Percentiles rank a stretch among this genome's conserved stretches.
phyloP scores from a whole-genome alignment of 1,140 invertebrate species.

The Meteorus sp. region DNA sequence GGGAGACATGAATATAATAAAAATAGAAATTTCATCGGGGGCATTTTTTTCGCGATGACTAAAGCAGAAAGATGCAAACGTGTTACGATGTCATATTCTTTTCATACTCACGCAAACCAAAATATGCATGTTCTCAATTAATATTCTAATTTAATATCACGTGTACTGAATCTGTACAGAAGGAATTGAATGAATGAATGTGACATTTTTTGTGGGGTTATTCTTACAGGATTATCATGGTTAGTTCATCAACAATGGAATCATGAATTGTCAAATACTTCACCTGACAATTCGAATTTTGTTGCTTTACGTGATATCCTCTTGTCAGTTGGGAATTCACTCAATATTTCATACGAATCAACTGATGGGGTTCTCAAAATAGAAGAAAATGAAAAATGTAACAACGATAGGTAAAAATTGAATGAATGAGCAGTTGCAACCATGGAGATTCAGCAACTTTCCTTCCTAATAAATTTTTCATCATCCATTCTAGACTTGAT shows the following conservation, averaged over 20 bases:
- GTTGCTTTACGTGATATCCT: conserved; percentile 47
- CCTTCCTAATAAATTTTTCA: neutral
- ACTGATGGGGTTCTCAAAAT: neutral
- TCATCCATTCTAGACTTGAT: neutral
- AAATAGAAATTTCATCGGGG: conserved; percentile 28
- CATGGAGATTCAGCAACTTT: neutral
- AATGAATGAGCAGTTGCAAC: too few relatives aligned
- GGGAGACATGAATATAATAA: conserved; percentile 17
- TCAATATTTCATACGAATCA: conserved; percentile 10
- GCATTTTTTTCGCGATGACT: conserved; percentile 21
- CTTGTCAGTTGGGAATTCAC: conserved; percentile 27
- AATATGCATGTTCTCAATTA: neutral
- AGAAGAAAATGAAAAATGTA: conserved; percentile 9
- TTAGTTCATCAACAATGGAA: conserved; percentile 5
- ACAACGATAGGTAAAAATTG: conserved; percentile 10
- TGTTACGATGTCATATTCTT: neutral
- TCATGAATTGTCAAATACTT: conserved; percentile 28
- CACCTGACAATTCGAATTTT: conserved; percentile 33
- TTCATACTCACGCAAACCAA: neutral
- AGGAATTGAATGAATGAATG: neutral
- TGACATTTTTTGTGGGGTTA: neutral
- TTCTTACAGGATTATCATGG: conserved; percentile 5
- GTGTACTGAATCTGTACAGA: too few relatives aligned
- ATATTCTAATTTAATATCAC: too few relatives aligned
- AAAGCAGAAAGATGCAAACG: too few relatives aligned